Evolutionary conservation across 37 sponge, comb jelly and placozoan genomes (phyloP).

Genomic region (Diacarnus erythraeanus): DNA sequence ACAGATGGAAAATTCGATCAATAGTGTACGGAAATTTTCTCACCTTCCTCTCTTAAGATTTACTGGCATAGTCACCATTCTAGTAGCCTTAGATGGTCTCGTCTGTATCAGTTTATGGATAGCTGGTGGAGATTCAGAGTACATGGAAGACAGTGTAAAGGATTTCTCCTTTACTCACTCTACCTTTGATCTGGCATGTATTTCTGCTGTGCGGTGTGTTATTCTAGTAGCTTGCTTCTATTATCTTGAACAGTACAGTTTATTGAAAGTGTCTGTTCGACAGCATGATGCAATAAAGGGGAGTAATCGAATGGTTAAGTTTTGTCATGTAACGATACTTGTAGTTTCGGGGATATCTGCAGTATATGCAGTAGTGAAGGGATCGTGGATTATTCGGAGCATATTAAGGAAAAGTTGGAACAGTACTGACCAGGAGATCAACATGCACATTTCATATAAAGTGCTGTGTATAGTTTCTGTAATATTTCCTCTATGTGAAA

Average conservation of each 20-base stretch:
- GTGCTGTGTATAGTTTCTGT: constrained; percentile 36
- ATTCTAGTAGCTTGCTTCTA: constrained; percentile 49
- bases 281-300: neutral
- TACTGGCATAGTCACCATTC: constrained; percentile 20
- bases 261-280: constrained; percentile 13
- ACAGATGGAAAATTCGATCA: neutral
- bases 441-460: constrained; percentile 67
- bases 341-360: constrained; percentile 2
- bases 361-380: constrained; percentile 59
- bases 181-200: constrained; percentile 72
- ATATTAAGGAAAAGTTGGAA: constrained; percentile 8
- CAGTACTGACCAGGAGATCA: neutral
- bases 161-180: constrained; percentile 63
- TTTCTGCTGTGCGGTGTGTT: constrained; percentile 57
- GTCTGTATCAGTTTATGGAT: constrained; percentile 56
- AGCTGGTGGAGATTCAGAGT: constrained; percentile 48
- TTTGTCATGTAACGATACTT: constrained; percentile 29
- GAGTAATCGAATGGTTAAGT: neutral
- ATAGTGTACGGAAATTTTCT: constrained; percentile 2
- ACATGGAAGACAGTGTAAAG: constrained; percentile 67
- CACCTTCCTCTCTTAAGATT: constrained; percentile 29
- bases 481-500: constrained; percentile 52
- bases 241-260: constrained; percentile 47
- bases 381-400: constrained; percentile 28
- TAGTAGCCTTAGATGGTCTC: constrained; percentile 58